Conservation (phyloP, 1,140 invertebrate genomes). For the Bombus soroeensis region DNA sequence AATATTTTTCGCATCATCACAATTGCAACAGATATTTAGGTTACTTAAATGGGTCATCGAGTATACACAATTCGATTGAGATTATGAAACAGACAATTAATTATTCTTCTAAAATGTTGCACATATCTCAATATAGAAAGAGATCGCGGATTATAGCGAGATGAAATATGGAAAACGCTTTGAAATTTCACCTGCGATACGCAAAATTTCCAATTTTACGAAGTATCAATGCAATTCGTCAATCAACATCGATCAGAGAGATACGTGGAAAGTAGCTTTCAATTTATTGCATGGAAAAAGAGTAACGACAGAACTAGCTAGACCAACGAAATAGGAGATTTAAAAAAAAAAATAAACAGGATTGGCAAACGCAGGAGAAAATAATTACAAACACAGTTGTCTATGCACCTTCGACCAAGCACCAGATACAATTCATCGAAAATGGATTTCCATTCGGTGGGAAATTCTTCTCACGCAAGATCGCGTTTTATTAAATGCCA, state of each 20-base stretch:
- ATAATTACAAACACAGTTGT: slow-evolving; percentile 4
- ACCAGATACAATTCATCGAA: slow-evolving; percentile 7
- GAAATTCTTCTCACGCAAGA: slow-evolving; percentile 38
- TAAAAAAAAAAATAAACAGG: neutral
- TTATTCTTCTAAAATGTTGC: no score
- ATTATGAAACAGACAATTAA: no score
- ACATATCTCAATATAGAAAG: no score
- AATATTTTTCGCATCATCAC: no score
- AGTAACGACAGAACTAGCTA: no score
- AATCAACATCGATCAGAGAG: neutral
- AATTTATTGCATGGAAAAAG: neutral
- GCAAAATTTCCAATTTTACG: neutral
- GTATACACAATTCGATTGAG: no score
- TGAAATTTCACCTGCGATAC: neutral
- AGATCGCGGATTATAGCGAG: neutral
- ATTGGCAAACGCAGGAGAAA: neutral
- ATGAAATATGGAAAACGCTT: neutral
- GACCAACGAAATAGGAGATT: no score
- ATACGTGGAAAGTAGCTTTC: neutral
- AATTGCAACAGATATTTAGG: no score
- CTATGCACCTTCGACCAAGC: no score
- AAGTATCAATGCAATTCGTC: neutral
- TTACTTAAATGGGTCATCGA: no score
- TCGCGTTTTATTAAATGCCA: slow-evolving; percentile 49
- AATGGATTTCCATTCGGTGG: slow-evolving; percentile 16